These are phyloP conservation scores for Microtus ochrogaster DNA, from an alignment of 2,113 vertebrate species.

Conservation along the genomic window DNA sequence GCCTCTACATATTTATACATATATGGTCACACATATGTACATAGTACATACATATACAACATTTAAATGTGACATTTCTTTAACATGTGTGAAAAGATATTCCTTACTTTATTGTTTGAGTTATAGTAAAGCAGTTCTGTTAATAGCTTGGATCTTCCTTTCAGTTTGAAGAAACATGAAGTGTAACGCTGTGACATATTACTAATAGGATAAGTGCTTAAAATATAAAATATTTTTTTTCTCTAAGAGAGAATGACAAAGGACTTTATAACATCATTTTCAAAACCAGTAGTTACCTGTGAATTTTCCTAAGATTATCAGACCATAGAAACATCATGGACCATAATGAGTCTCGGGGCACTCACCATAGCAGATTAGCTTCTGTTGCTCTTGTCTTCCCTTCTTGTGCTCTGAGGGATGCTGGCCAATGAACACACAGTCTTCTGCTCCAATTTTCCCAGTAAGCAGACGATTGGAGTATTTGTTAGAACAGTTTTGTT, in stretches of 20 bases:
- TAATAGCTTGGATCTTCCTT: background rate
- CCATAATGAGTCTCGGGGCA: background rate
- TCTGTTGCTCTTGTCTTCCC: background rate
- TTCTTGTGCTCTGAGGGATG: background rate
- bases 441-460: background rate
- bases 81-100: background rate
- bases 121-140: conserved; percentile 12
- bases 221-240: conserved; percentile 58
- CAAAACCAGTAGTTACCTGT: background rate
- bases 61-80: background rate
- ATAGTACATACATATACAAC: background rate
- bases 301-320: conserved; percentile 11
- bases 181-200: conserved; percentile 29
- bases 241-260: conserved; percentile 34
- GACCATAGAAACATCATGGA: background rate
- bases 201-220: conserved; percentile 39
- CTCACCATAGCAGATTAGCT: background rate
- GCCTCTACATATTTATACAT: background rate
- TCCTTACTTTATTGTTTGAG: background rate
- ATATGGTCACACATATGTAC: background rate
- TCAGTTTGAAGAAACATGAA: conserved; percentile 14
- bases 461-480: background rate
- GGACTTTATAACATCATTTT: conserved; percentile 29
- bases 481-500: background rate
- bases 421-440: background rate